Evolutionary conservation across 35 echinoderm and acorn worm species (phyloP), one percentile per base, ranked within the genome.

Genomic region (Holothuria glaberrima): DNA sequence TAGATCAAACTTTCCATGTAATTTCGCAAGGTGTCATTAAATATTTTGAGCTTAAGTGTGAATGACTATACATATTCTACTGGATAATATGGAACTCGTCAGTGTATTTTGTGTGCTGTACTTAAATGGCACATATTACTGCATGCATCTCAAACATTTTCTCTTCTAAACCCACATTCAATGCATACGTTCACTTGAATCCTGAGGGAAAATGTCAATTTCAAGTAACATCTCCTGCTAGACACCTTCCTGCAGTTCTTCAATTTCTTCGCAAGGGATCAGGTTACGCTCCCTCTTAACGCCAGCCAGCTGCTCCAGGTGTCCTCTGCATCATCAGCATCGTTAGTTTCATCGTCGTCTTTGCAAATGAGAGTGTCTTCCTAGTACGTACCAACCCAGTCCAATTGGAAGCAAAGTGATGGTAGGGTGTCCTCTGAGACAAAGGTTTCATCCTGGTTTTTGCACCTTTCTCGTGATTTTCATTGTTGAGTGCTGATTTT

Each of bases 181-280:
- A 52, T 78, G 24, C 9, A 20, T 78, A 48, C 74, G 17, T 48
- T 48, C 5, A 30, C 66, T 19, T 48, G 38, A 10, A 78, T 78
- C 74, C 74, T 78, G 74, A 78, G 74, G 74, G 74, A 78, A 78
- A 78, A 48, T 48, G 74, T 78, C 74, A 78, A 78, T 78, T 78
- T 78, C 27, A 19, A 78, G 27, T 48, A 78, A 78, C 41, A 78
- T 78, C 74, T 78, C 74, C 44, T 21, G 44, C 50, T 48, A 78
- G 74, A 78, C 74, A 78, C 74, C 74, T 78, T 78, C 74, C 74
- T n/a, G 74, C 50, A 48, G 74, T 27, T 78, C 74, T 78, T 78
- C 74, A 78, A 78, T 78, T 78, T 78, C 74, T 18, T 41, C n/a
- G 44, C 41, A 78, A 78, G 74, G 41, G 74, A 78, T 78, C 74